Base-by-base conservation (phyloP, 1,140 invertebrate species). In the Littorina saxatilis region DNA sequence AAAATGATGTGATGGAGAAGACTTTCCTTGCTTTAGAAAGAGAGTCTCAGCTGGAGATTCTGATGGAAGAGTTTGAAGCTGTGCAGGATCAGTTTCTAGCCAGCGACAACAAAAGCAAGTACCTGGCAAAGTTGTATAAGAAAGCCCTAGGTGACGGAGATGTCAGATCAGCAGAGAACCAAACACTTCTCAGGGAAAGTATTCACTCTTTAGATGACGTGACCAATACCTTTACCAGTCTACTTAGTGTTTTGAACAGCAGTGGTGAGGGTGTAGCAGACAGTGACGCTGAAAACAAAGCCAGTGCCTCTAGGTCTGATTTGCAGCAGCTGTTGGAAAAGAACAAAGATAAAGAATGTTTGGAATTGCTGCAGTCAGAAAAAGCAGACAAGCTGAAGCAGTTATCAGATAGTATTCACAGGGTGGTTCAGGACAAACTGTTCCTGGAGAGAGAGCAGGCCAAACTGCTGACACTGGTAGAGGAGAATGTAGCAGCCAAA, bases 381-480 rank as follows among this genome's bases (percentile, higher is more conserved):
- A 63, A 78, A 15, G 32, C 58, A 23, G 55, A 40, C 2, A 61
- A 78, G 29, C n/a, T 78, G 35, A 66, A 35, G 17, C 13, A 20
- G 29, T 43, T 78, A 37, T 78, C 76, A 37, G 76, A 78, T 2
- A 37, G 76, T 35, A 17, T 78, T 37, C 40, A 63, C 50, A 73
- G 29, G 61, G 68, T 74, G 17, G 50, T 61, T n/a, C 85, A 84
- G 52, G 87, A 88, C n/a, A 83, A 83, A 47, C 39, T 82, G 32
- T 58, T 86, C 29, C 55, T 83, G 43, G 87, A 87, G 68, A 84
- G 77, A 47, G 87, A 88, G 32, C 85, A 84, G 2, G 80, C 82
- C 63, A 81, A 87, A 17, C 66, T 86, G 35, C 43, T 86, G 63
- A 77, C 63, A 1, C 76, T 83, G n/a, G 40, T 85, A 11, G 82